Evolutionary conservation across 2,888 invertebrate species (phyloP), one percentile per base, ranked within the genome.

Genomic region (Eilema caniola): DNA sequence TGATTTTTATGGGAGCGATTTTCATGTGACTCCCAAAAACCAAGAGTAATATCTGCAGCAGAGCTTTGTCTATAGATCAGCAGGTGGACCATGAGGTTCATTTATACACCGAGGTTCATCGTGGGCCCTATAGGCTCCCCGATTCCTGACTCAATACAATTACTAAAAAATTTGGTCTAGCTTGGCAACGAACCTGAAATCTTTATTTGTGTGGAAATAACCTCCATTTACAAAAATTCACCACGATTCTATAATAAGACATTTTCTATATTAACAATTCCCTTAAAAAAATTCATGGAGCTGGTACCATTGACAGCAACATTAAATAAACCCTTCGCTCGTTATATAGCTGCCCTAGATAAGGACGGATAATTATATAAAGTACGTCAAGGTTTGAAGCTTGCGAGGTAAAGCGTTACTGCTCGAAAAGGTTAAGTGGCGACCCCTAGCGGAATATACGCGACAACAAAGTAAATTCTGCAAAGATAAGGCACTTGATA

Each of bases 381-480:
- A 75, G 72, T 41, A 76, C 76, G 72, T 70, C 65, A 76, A 70
- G 71, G 71, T 62, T 72, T 62, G 41, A 62, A 68, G 65, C 64
- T 69, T 70, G 66, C 23, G 62, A 74, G 73, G 80, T 76, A 68
- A 67, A 76, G 66, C 69, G 75, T 66, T 41, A 66, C 65, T 65
- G 68, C 81, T 78, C 70, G 73, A 75, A 78, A 80, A 81, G 82
- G 80, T 76, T 72, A 71, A 81, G 78, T 73, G 70, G 74, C 59
- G 67, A 70, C 72, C 77, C 70, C 78, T 66, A 71, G 71, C 37
- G 70, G 70, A 70, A 73, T 78, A 78, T 73, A 78, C 71, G 69
- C 73, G 76, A 78, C 82, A 80, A 80, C 80, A 81, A 80, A 81
- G 78, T 81, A 81, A 79, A 81, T 80, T 78, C 76, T 78, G 76